A percentile compares a stretch with the other conserved stretches of the same genome.
Conservation (phyloP, 2,113 vertebrate species). For the Himantopus leucocephalus region DNA sequence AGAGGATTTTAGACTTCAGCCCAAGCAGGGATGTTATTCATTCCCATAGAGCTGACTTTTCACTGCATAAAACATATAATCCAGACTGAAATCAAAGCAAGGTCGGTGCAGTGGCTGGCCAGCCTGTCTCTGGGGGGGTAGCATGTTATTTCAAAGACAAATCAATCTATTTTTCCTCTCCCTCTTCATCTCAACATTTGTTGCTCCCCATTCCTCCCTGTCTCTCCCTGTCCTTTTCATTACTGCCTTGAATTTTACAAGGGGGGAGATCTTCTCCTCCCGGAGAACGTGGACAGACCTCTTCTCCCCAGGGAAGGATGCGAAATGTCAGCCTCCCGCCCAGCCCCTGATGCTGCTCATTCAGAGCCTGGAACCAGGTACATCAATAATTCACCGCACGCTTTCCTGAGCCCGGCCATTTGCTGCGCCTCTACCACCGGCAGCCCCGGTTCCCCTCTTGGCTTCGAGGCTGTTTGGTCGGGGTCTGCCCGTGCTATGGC, state of each 20-base stretch:
- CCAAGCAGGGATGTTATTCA: slow-evolving; percentile 9
- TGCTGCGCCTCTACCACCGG: neutral
- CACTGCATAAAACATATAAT: slow-evolving; percentile 55
- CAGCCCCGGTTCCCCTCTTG: neutral
- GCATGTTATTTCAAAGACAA: slow-evolving; percentile 49
- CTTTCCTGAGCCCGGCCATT: neutral
- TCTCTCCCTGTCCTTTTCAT: neutral
- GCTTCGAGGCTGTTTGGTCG: neutral
- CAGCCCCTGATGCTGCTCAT: slow-evolving; percentile 23
- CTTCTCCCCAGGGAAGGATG: neutral
- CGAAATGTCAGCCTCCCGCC: slow-evolving; percentile 36
- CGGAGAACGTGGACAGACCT: neutral
- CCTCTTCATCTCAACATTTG: neutral
- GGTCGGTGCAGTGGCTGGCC: neutral
- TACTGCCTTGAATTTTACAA: neutral
- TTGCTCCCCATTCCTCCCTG: neutral
- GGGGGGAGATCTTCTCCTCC: neutral
- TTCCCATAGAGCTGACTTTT: slow-evolving; percentile 38
- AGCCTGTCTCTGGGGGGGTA: slow-evolving; percentile 19
- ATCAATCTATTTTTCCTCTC: slow-evolving; percentile 30
- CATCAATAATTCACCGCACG: slow-evolving; percentile 50
- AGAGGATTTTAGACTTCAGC: slow-evolving; percentile 52
- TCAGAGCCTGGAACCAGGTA: slow-evolving; percentile 42
- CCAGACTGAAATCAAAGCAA: slow-evolving; percentile 49
- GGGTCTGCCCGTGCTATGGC: fast-evolving